These are phyloP conservation scores for Vanessa cardui DNA, from an alignment of 2,888 invertebrate genomes.

Conservation along the genomic window DNA sequence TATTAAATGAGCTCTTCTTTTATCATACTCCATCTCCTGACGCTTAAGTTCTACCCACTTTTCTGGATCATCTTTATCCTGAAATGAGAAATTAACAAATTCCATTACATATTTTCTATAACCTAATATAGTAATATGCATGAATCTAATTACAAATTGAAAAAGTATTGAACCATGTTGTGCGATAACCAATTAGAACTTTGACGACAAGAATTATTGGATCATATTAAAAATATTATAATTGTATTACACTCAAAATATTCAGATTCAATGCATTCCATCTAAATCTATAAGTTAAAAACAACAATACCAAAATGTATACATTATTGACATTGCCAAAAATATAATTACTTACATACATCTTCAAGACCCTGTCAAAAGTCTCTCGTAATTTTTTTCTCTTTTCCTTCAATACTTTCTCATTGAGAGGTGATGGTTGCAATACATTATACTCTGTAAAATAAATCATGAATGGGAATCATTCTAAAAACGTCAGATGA, in stretches of 20 bases:
- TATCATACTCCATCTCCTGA: conserved; percentile 96
- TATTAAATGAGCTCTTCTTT: conserved; percentile 92
- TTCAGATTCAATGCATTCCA: no score
- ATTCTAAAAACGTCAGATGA: conserved; percentile 1
- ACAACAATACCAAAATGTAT: conserved; percentile 1
- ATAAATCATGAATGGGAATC: not conserved
- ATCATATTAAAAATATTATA: no score
- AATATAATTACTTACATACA: conserved; percentile 91
- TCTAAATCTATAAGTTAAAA: no score
- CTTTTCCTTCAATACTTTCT: conserved; percentile 98
- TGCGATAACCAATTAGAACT: no score
- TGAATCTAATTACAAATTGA: no score
- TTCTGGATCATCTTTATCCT: conserved; percentile 98
- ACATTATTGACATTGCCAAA: not conserved
- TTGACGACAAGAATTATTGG: no score
- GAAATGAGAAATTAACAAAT: conserved; percentile 38
- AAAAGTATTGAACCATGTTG: no score
- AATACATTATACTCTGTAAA: conserved; percentile 94
- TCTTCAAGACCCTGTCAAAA: conserved; percentile 94
- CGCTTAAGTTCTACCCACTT: conserved; percentile 96
- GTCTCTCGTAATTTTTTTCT: conserved; percentile 97
- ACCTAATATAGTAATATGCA: no score
- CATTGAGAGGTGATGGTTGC: conserved; percentile 96
- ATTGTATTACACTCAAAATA: no score
- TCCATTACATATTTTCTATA: no score